These are phyloP conservation scores for Apteryx owenii DNA, from an alignment of 2,113 vertebrate genomes.

Conservation along the genomic window DNA sequence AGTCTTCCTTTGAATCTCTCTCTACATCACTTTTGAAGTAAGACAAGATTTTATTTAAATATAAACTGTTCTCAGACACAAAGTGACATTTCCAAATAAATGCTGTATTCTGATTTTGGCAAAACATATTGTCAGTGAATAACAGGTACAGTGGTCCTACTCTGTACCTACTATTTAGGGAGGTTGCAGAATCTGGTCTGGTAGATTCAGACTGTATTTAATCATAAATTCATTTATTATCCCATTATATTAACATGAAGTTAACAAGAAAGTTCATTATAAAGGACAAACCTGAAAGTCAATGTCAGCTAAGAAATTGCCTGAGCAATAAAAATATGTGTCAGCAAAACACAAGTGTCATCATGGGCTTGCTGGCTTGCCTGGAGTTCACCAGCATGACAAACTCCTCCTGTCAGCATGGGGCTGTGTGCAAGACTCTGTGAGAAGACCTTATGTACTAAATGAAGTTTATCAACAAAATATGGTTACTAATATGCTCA, in stretches of 20 bases:
- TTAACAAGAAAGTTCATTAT: conserved; percentile 6
- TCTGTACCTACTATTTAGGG: background rate
- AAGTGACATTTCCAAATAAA: background rate
- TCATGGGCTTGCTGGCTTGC: background rate
- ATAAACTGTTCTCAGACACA: background rate
- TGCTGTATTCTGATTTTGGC: background rate
- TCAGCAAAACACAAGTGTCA: conserved; percentile 13
- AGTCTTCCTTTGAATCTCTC: background rate
- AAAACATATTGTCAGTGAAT: background rate
- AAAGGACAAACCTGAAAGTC: conserved; percentile 22
- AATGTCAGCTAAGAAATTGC: background rate
- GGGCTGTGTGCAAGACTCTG: background rate
- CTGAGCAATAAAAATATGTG: background rate
- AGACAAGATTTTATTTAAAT: background rate
- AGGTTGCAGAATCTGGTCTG: background rate
- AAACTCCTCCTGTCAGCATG: background rate
- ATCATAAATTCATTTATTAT: background rate
- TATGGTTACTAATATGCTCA: background rate
- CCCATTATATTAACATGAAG: background rate
- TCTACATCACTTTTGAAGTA: background rate
- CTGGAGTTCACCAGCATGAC: background rate
- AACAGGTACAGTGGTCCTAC: background rate
- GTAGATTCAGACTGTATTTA: background rate
- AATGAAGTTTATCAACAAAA: background rate
- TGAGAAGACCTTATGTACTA: background rate